Evolutionary conservation across 1,140 invertebrate species (phyloP).

Genomic region (Bicyclus anynana): DNA sequence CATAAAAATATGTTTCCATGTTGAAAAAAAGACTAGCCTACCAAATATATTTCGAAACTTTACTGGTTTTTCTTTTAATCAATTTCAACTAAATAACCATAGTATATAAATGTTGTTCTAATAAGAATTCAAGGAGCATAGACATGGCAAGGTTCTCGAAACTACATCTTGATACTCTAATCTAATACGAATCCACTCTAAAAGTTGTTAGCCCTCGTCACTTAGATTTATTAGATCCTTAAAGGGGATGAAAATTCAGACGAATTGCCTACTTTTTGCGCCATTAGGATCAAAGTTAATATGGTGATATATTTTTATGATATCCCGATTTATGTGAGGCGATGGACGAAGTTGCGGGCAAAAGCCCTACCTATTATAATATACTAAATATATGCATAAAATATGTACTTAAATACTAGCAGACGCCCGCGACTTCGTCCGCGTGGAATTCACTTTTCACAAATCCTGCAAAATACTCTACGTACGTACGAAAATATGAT

Average conservation of each 20-base stretch:
- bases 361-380: background rate
- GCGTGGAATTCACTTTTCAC: too few species aligned
- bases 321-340: background rate
- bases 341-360: background rate
- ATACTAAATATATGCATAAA: background rate
- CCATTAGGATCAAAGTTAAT: conserved; percentile 2
- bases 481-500: too few species aligned
- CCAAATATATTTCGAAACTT: too few species aligned
- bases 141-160: background rate
- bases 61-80: too few species aligned
- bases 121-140: background rate
- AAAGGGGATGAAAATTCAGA: conserved; percentile 4
- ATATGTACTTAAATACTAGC: too few species aligned
- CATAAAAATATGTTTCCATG: too few species aligned
- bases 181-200: background rate
- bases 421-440: too few species aligned
- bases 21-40: too few species aligned
- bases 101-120: too few species aligned
- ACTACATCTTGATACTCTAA: background rate
- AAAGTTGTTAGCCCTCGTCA: conserved; percentile 8
- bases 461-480: too few species aligned
- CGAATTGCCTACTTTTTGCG: conserved; percentile 3
- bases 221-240: conserved; percentile 6
- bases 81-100: too few species aligned
- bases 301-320: background rate